Evolutionary conservation across 2,797 vertebrate genomes (phyloP), one percentile per base, ranked within the genome.

Genomic region (Yasuhikotakia modesta): DNA sequence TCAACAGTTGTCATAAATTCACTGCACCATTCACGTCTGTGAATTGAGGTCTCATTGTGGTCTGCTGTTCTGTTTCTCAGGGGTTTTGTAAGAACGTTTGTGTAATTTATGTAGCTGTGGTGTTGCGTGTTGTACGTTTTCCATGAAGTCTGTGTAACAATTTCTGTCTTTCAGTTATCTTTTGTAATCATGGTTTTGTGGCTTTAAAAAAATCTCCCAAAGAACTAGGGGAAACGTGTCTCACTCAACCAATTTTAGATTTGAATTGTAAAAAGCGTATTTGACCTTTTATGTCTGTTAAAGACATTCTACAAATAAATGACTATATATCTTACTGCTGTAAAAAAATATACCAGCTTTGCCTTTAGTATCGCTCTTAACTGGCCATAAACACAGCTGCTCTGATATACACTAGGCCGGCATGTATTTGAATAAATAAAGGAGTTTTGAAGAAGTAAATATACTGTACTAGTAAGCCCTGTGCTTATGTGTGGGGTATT

Each of bases 401-500:
- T 5, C 6, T 35, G 32, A 35, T 35, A 35, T 35, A 35, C 6
- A 35, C 3, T 7, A 43, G 39, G 39, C 7, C 39, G 10, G 11
- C 39, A 14, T 65, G 48, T 57, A 43, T 65, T 43, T 32, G 6
- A 52, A 30, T 32, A 67, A 55, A 43, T 22, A 53, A 50, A 12
- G 24, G 70, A 69, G 21, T 74, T 79, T 58, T 52, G 32, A 45
- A 70, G 39, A 82, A 72, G 87, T 85, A 81, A 8, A 67, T 61
- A 52, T 48, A 10, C 21, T 46, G n/a, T 69, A 43, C 39, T 43
- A 4, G 63, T 83, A 63, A 73, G 83, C 78, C 84, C 48, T 84
- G 53, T 58, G 80, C 77, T 86, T 70, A 55, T 2, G 52, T 55
- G 52, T 55, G 52, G 52, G 86, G 90, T 88, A 88, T 80, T 83